phyloP scores from a whole-genome alignment of 2,113 vertebrate genomes.

The Rallus limicola region DNA sequence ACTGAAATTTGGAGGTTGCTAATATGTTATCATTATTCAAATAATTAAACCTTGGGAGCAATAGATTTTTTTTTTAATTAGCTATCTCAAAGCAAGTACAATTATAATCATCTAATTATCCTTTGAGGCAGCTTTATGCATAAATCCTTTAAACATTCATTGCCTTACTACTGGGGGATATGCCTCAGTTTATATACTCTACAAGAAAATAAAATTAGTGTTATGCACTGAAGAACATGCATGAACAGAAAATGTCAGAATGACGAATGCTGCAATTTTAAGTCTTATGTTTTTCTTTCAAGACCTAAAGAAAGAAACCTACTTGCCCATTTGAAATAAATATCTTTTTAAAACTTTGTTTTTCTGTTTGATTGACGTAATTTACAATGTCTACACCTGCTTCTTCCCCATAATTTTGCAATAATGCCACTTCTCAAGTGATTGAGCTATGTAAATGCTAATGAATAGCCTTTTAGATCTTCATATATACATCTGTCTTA shows the following conservation, averaged over 20 bases:
- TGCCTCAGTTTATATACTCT: background rate
- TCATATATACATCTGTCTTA: background rate
- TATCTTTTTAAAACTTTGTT: background rate
- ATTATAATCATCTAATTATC: constrained; percentile 71
- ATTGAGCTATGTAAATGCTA: background rate
- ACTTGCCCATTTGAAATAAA: background rate
- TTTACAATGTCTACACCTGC: background rate
- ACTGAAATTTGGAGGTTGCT: constrained; percentile 25
- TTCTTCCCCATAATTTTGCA: background rate
- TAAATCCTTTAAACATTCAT: constrained; percentile 49
- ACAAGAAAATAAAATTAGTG: constrained; percentile 30
- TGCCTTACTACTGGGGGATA: background rate
- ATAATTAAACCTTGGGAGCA: constrained; percentile 64
- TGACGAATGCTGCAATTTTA: background rate
- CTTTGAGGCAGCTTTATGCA: constrained; percentile 43
- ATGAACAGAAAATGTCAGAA: background rate
- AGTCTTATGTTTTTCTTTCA: background rate
- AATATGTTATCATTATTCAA: constrained; percentile 69
- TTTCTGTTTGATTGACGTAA: background rate
- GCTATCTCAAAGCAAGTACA: constrained; percentile 57
- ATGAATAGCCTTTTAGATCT: background rate
- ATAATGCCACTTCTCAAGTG: background rate
- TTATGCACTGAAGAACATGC: background rate
- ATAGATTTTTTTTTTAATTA: constrained; percentile 55
- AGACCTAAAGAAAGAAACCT: background rate